Percentiles rank a stretch among this genome's conserved stretches.
phyloP scores from a whole-genome alignment of 1,140 invertebrate genomes.

The Zaprionus capensis region DNA sequence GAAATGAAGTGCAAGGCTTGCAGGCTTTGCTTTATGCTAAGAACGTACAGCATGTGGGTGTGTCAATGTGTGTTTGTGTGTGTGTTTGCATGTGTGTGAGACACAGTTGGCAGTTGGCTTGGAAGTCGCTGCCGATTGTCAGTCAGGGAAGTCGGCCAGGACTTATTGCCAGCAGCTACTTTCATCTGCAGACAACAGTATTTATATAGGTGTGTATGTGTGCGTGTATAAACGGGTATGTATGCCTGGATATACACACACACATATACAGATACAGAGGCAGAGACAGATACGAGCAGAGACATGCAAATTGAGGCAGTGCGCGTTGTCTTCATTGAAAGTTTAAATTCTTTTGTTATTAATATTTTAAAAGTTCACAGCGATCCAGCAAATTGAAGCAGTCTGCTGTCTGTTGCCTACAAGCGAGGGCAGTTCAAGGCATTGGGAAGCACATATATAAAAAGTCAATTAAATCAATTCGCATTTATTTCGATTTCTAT shows the following conservation, averaged over 20 bases:
- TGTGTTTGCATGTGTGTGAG: background rate
- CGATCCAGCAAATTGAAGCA: conserved; percentile 43
- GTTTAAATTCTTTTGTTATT: conserved; percentile 80
- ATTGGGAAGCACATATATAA: background rate
- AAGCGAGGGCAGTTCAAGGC: background rate
- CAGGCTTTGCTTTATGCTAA: conserved; percentile 37
- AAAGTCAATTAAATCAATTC: too few relatives aligned
- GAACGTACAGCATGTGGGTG: conserved; percentile 11
- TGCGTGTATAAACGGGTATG: background rate
- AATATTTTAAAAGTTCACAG: conserved; percentile 67
- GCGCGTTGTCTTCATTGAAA: conserved; percentile 67
- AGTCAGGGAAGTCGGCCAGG: conserved; percentile 37
- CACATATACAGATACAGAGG: background rate
- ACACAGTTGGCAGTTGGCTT: conserved; percentile 30
- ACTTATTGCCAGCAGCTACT: conserved; percentile 35
- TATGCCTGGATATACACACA: conserved; percentile 5
- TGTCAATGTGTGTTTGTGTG: conserved; percentile 1
- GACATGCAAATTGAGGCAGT: conserved; percentile 40
- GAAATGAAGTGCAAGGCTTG: conserved; percentile 53
- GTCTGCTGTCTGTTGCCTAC: conserved; percentile 11
- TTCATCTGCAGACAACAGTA: conserved; percentile 28
- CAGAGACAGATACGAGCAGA: conserved; percentile 4
- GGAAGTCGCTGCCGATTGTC: conserved; percentile 36
- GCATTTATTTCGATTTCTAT: background rate
- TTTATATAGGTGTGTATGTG: conserved; percentile 17